Evolutionary conservation across 2,888 invertebrate species (phyloP).

Genomic region (Drosophila limbata): DNA sequence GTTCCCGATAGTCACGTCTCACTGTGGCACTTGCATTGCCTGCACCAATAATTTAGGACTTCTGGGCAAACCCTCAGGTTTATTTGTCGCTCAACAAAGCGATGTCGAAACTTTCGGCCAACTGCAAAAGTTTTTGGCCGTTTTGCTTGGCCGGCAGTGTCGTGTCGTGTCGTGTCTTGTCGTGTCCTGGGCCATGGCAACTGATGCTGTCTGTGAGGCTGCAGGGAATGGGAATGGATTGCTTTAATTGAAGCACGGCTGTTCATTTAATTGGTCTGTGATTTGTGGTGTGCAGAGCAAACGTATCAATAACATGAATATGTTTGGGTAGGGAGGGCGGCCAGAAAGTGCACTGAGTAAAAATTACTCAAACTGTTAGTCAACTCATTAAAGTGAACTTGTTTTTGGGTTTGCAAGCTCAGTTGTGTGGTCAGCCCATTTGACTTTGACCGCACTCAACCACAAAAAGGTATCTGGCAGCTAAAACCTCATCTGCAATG

Average conservation of each 20-base stretch:
- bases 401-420: slow-evolving; percentile 42
- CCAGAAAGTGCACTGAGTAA: slow-evolving; percentile 18
- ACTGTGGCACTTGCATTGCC: slow-evolving; percentile 18
- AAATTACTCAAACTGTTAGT: slow-evolving; percentile 44
- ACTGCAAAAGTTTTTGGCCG: slow-evolving; percentile 55
- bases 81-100: slow-evolving; percentile 54
- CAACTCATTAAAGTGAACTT: slow-evolving; percentile 58
- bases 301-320: slow-evolving; percentile 65
- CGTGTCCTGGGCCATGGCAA: slow-evolving; percentile 1
- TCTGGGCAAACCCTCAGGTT: slow-evolving; percentile 19
- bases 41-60: slow-evolving; percentile 10
- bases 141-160: slow-evolving; percentile 37
- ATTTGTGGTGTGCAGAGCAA: slow-evolving; percentile 66
- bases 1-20: slow-evolving; percentile 9
- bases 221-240: slow-evolving; percentile 30
- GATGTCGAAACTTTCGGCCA: slow-evolving; percentile 57
- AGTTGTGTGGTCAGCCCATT: slow-evolving; percentile 49
- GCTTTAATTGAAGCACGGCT: slow-evolving; percentile 73
- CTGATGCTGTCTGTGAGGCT: slow-evolving; percentile 5
- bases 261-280: slow-evolving; percentile 76
- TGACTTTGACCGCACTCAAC: slow-evolving; percentile 54
- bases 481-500: slow-evolving; percentile 29
- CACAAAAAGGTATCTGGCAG: slow-evolving; percentile 47
- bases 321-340: not conserved
- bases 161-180: not conserved